Percentiles rank a stretch among this genome's conserved stretches.
phyloP scores from a whole-genome alignment of 2,113 vertebrate species.

The Saguinus imperator region DNA sequence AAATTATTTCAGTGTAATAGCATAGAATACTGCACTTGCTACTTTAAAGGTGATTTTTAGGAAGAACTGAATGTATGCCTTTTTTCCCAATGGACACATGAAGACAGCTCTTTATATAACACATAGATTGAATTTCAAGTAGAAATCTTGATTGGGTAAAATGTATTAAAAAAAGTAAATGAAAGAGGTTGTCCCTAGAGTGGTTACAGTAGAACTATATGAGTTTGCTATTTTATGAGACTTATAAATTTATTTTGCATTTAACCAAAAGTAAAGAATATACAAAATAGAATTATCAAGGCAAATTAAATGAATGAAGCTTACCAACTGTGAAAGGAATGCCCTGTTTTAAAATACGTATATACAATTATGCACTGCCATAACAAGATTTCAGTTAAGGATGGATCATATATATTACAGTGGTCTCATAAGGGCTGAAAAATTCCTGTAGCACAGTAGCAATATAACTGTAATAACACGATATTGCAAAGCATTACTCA shows the following conservation, averaged over 20 bases:
- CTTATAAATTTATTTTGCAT: neutral
- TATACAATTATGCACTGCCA: neutral
- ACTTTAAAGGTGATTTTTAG: neutral
- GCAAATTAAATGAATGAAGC: neutral
- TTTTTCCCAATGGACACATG: neutral
- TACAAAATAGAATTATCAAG: neutral
- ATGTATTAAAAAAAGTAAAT: neutral
- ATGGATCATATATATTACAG: neutral
- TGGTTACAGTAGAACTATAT: neutral
- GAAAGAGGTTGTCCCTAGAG: neutral
- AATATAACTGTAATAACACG: neutral
- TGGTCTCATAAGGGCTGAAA: neutral
- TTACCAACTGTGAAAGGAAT: neutral
- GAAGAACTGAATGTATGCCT: neutral
- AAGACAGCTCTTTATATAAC: neutral
- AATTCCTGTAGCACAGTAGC: neutral
- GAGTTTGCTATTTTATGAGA: neutral
- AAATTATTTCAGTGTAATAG: neutral
- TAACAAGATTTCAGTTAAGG: neutral
- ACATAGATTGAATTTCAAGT: neutral
- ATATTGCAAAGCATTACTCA: neutral
- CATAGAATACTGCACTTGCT: neutral
- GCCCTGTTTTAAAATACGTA: neutral
- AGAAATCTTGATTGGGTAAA: neutral
- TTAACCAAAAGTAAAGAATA: neutral